Evolutionary conservation across 2,113 vertebrate species (phyloP).

Genomic region (Tachycineta bicolor): DNA sequence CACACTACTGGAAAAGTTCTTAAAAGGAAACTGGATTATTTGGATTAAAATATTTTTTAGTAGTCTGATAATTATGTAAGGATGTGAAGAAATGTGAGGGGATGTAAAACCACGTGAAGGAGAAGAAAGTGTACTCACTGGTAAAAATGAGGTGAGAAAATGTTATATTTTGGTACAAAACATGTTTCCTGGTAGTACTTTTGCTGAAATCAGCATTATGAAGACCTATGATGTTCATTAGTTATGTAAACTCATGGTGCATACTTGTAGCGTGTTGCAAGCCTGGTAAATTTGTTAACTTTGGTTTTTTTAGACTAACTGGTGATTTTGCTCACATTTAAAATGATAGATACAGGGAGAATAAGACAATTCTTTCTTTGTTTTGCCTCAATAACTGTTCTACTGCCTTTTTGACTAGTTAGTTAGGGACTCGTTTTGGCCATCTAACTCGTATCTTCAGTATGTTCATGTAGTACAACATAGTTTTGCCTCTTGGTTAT

Average conservation of each 20-base stretch:
- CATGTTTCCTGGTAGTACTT: neutral
- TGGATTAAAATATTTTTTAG: neutral
- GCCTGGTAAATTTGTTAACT: neutral
- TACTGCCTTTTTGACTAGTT: neutral
- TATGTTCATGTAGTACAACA: neutral
- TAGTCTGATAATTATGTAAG: neutral
- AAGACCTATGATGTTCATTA: neutral
- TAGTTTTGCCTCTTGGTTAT: constrained; percentile 1
- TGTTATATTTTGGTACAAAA: neutral
- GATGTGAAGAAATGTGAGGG: neutral
- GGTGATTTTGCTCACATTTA: neutral
- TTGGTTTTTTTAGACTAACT: neutral
- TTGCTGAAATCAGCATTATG: neutral
- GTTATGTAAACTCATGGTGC: neutral
- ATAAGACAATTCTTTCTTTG: neutral
- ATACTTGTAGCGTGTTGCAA: neutral
- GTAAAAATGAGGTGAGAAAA: neutral
- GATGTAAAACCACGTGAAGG: neutral
- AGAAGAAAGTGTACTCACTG: neutral
- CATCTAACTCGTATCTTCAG: neutral
- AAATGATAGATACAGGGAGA: neutral
- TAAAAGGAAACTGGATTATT: neutral
- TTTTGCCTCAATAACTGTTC: neutral
- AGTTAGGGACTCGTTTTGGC: neutral
- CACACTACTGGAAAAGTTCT: neutral